Evolutionary conservation across 2,888 invertebrate genomes (phyloP), one percentile per base, ranked within the genome.

Genomic region (Rugalucina vietnamica): DNA sequence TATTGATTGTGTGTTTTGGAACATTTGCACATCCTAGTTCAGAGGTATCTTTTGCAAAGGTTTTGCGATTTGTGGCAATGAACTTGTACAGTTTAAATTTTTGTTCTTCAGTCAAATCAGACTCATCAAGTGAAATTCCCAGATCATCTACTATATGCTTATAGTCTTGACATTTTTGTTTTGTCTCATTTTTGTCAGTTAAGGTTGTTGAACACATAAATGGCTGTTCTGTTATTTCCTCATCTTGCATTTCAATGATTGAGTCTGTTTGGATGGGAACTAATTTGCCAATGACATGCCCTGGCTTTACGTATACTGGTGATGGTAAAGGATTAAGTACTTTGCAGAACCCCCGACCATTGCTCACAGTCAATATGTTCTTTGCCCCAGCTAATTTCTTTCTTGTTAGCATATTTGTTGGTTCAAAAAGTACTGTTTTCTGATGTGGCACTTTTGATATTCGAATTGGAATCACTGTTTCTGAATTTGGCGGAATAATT

Each of bases 1-100:
- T 88, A 1, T 88, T 85, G 1, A 89, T 88, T 0, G 24, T 57
- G 75, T 88, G 88, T 29, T 36, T 27, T 54, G 80, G 73, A 0
- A 72, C 24, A 72, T 72, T 37, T 4, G 72, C 24, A 18, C 72
- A 72, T 3, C 39, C 72, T 49, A 83, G 34, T n/a, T 86, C 86
- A 29, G 82, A 85, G 0, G 73, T 69, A 50, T 85, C 79, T 79
- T 65, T 76, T 4, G 82, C 82, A 85, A 85, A 85, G 14, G 81
- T 36, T 50, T 79, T 76, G 0, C 81, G 54, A 49, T 86, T 81
- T 27, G 36, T 8, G 0, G 65, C 81, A 74, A 86, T 72, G 18
- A 86, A 76, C 14, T 0, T 1, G 32, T 81, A 37, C n/a, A 83
- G 36, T 65, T 76, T 72, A 18, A 18, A 0, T 71, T 76, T 82